Percentiles rank a stretch among this genome's conserved stretches.
Evolutionary conservation across 23 tunicate genomes (phyloP).

Genomic region (Aplidium turbinatum): DNA sequence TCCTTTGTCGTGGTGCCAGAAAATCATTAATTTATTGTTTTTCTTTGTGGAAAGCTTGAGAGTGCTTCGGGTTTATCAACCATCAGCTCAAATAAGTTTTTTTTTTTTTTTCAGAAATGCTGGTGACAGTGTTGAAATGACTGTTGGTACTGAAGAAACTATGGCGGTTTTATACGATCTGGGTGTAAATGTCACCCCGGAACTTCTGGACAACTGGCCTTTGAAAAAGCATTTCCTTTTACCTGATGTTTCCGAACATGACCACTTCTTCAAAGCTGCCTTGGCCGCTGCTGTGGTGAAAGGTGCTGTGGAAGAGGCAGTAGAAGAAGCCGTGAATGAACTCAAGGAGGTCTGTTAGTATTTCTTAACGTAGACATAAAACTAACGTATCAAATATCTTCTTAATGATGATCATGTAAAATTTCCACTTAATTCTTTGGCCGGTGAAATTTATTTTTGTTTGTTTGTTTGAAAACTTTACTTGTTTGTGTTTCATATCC

Average conservation of each 20-base stretch:
- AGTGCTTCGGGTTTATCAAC: too few species aligned
- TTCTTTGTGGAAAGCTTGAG: too few species aligned
- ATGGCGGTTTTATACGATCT: constrained; percentile 51
- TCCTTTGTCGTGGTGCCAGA: too few species aligned
- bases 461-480: too few species aligned
- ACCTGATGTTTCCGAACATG: constrained; percentile 17
- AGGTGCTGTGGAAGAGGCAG: constrained; percentile 31
- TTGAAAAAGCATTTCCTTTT: constrained; percentile 10
- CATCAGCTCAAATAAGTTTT: too few species aligned
- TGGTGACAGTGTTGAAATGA: constrained; percentile 53
- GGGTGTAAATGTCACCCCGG: constrained; percentile 31
- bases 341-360: background rate
- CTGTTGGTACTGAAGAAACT: constrained; percentile 43
- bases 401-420: too few species aligned
- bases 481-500: too few species aligned
- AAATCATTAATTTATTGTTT: too few species aligned
- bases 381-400: too few species aligned
- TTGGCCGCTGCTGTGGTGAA: constrained; percentile 16
- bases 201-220: constrained; percentile 83
- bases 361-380: too few species aligned
- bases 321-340: background rate
- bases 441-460: too few species aligned
- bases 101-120: constrained; percentile 61
- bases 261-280: constrained; percentile 2
- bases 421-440: too few species aligned